These are phyloP conservation scores for Melipona quadrifasciata DNA, from an alignment of 1,140 invertebrate species.

Conservation along the genomic window DNA sequence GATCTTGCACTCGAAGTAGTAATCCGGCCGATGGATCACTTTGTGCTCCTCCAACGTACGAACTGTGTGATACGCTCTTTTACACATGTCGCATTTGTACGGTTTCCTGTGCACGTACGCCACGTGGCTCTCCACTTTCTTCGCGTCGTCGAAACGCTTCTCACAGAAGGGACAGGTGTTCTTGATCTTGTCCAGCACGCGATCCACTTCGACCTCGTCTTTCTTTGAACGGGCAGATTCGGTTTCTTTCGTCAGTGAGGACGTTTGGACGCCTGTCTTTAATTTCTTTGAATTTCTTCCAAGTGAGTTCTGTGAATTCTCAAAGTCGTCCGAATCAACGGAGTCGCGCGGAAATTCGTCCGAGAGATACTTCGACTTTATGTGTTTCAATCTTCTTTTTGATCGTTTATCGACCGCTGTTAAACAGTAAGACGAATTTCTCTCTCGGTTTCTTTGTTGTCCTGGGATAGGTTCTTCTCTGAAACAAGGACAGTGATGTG, in stretches of 20 bases:
- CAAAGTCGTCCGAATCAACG: no score
- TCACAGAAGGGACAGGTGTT: constrained; percentile 81
- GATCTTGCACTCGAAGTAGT: constrained; percentile 61
- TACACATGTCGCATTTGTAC: constrained; percentile 78
- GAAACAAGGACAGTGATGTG: constrained; percentile 58
- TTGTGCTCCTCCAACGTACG: constrained; percentile 57
- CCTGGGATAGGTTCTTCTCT: constrained; percentile 42
- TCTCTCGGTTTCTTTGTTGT: constrained; percentile 15
- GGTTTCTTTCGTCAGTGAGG: background rate
- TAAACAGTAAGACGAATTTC: constrained; percentile 18
- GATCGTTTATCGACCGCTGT: background rate
- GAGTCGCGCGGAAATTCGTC: background rate
- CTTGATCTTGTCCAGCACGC: constrained; percentile 72
- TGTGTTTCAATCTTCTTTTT: background rate
- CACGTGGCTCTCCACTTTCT: constrained; percentile 80
- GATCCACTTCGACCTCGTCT: constrained; percentile 35
- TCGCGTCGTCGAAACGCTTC: constrained; percentile 77
- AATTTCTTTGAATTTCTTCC: background rate
- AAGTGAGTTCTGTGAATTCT: background rate
- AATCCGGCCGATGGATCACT: constrained; percentile 54
- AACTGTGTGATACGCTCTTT: constrained; percentile 62
- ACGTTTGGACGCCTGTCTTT: background rate
- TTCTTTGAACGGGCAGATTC: background rate
- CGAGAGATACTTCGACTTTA: background rate
- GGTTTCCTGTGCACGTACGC: constrained; percentile 77